A percentile compares a stretch with the other conserved stretches of the same genome.
Evolutionary conservation across 2,797 vertebrate species (phyloP).

Genomic region (Peromyscus nudipes): DNA sequence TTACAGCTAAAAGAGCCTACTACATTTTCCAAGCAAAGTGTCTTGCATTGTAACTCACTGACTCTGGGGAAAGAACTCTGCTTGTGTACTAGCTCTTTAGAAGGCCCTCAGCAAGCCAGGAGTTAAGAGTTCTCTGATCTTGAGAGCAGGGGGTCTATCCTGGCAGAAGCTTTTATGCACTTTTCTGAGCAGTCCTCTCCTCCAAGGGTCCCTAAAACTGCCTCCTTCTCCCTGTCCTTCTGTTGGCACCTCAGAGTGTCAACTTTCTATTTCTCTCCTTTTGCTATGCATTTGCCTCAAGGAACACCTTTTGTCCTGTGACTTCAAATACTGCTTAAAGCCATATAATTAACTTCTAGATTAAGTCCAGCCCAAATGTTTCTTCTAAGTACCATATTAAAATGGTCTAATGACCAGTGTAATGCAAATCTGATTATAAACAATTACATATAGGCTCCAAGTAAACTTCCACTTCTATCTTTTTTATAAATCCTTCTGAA

Average conservation of each 20-base stretch:
- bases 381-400: conserved; percentile 4
- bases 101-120: not conserved
- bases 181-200: not conserved
- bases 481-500: conserved; percentile 38
- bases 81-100: not conserved
- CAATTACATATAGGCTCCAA: not conserved
- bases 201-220: not conserved
- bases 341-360: not conserved
- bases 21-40: conserved; percentile 16
- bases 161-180: not conserved
- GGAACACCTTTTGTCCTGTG: not conserved
- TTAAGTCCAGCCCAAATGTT: conserved; percentile 46
- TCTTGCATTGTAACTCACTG: not conserved
- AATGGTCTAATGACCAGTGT: not conserved
- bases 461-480: not conserved
- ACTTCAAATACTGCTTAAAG: conserved; percentile 21
- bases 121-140: conserved; percentile 20
- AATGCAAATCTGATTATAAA: conserved; percentile 53
- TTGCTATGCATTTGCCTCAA: conserved; percentile 7
- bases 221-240: not conserved
- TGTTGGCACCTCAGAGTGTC: not conserved
- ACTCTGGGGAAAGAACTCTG: not conserved
- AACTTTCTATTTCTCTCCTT: not conserved
- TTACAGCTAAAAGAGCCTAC: not conserved
- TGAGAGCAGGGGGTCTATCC: not conserved